Evolutionary conservation across 2,888 invertebrate genomes (phyloP), one percentile per base, ranked within the genome.

Genomic region (Stenoptilia bipunctidactyla): DNA sequence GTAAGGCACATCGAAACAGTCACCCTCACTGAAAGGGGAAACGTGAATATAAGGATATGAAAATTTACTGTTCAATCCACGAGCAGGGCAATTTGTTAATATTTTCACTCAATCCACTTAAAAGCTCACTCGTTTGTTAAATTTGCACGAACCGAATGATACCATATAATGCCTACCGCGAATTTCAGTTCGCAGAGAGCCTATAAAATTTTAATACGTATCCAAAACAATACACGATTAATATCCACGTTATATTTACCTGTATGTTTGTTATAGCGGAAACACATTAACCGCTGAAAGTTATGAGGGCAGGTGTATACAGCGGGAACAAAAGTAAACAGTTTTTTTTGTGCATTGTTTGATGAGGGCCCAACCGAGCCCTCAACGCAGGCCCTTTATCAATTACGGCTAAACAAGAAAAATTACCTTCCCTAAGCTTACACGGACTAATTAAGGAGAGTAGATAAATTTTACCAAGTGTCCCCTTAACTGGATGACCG

Each of bases 41-140:
- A 69, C 64, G 66, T 66, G 79, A 82, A 82, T 79, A 76, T 61
- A 67, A 74, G 79, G 72, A 80, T 82, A 83, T 82, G 82, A 83
- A 77, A 82, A 82, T 83, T 82, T 82, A 83, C 80, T 76, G 77
- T 75, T 80, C 76, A 82, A 82, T 82, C 72, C 75, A 64, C 70
- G 76, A 76, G 64, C 72, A 70, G 73, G 80, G 76, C 76, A 82
- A 79, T 82, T 80, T 80, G 80, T 79, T 77, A 80, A 79, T 80
- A 82, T 79, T 82, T 76, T 73, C 77, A 72, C 73, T 77, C 76
- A 82, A 82, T 83, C 73, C 80, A 76, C 72, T 80, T 79, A 75
- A 82, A 79, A 72, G 61, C 60, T 53, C 51, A 61, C 55, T 56
- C 52, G 53, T 61, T 61, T 58, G 58, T 58, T 59, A 62, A 67